Evolutionary conservation across 2,797 vertebrate genomes (phyloP), one percentile per base, ranked within the genome.

Genomic region (Forpus xanthops): DNA sequence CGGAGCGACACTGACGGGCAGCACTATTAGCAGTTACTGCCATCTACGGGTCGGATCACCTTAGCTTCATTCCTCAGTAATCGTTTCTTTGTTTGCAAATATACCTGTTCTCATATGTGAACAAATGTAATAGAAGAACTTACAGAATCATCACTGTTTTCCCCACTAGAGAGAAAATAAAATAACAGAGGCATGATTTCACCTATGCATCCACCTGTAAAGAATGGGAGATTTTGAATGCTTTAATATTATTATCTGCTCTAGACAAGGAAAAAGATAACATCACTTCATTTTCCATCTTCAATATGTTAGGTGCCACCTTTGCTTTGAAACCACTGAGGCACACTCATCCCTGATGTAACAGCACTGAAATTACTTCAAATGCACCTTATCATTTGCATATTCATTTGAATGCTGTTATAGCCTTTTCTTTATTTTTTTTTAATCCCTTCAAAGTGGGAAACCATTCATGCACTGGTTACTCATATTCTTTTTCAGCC

Each of bases 21-120:
- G 52, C 89, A 62, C 31, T 41, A 35, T 58, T 82, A 77, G 95
- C 80, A 94, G 71, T 20, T 94, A 42, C 79, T 95, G 96, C 96
- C 97, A 97, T 83, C 97, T 97, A 97, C 1, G 81, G 96, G 94
- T n/a, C 87, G 30, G 9, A 90, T 71, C 61, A 16, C 42, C 64
- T 76, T 23, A 79, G 37, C 72, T 82, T 75, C 50, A 30, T 33
- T 74, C 55, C 39, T 87, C 37, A 12, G 17, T 1, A 8, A 47
- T 10, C 5, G 27, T 45, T 77, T 14, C 53, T 66, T 76, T 28
- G 0, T 52, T 52, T 21, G 18, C 30, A 31, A 77, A 82, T 8
- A 42, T 1, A 55, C 25, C 39, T 56, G 37, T 6, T 77, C 16
- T 58, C 8, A 4, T 12, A 44, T 1, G 1, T 30, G 35, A 82